Evolutionary conservation across 2,797 vertebrate genomes (phyloP), one percentile per base, ranked within the genome.

Genomic region (Pygocentrus nattereri): DNA sequence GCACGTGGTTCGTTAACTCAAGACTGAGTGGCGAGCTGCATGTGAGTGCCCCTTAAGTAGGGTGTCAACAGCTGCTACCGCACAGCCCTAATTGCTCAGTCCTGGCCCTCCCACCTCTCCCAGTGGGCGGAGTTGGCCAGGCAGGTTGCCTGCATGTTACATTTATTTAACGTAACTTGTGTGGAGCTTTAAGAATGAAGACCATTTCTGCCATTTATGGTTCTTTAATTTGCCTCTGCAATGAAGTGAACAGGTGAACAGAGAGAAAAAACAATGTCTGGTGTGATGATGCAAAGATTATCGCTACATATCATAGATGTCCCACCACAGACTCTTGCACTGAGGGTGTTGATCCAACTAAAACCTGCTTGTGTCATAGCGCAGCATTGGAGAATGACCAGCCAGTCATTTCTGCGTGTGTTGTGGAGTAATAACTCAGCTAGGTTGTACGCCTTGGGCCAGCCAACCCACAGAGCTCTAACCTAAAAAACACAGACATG

Each of bases 401-500:
- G 52, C 75, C 73, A 84, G 44, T 82, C 79, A 25, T 81, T 85
- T 13, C 23, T 25, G 71, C 58, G 34, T 34, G 47, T 10, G 8
- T 4, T 44, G n/a, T 30, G 23, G 34, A n/a, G n/a, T n/a, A n/a
- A n/a, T n/a, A n/a, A n/a, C n/a, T n/a, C n/a, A n/a, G 54, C 30
- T 15, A 69, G n/a, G 50, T 31, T 74, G 25, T 12, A 8, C 74
- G 87, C 82, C 44, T 59, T 79, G 87, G 85, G 87, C 75, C 85
- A 82, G 75, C 80, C 67, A 86, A 86, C 85, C 82, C 84, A 84
- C 44, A 64, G 77, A 81, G 80, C 70, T 70, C 77, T 54, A 47
- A 16, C 30, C 19, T 18, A 16, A 34, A 31, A 30, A 15, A 16
- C 8, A 16, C 62, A 52, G 1, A 62, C 44, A 76, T 71, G 8